Conservation (phyloP, 2,113 vertebrate species). For the Hiodon tergisus region DNA sequence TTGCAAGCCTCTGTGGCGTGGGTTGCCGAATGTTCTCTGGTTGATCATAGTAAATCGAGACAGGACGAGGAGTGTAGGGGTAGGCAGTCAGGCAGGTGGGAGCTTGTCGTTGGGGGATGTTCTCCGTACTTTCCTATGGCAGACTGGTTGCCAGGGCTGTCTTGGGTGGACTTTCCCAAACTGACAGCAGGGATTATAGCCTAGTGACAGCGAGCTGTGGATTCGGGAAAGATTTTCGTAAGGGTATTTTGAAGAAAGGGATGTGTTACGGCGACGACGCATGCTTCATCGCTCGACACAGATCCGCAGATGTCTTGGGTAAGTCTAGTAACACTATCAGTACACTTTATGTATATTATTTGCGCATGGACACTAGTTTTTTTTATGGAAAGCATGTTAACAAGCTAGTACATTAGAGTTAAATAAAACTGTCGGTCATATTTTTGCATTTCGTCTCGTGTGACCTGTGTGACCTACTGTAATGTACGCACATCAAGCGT, state of each 20-base stretch:
- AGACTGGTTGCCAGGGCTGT: slow-evolving; percentile 94
- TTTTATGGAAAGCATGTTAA: no score
- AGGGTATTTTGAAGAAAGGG: slow-evolving; percentile 96
- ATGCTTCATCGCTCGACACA: slow-evolving; percentile 88
- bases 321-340: slow-evolving; percentile 39
- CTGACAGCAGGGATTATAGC: slow-evolving; percentile 89
- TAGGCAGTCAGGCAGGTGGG: slow-evolving; percentile 20
- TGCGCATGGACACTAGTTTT: no score
- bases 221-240: slow-evolving; percentile 98
- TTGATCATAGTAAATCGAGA: slow-evolving; percentile 13
- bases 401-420: no score
- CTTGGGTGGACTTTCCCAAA: slow-evolving; percentile 92
- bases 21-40: slow-evolving; percentile 24
- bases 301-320: slow-evolving; percentile 89
- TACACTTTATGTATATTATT: background rate
- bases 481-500: no score
- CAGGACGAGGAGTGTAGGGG: slow-evolving; percentile 23
- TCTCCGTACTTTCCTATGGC: slow-evolving; percentile 95
- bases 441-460: no score
- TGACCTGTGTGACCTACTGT: no score
- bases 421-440: no score
- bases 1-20: background rate
- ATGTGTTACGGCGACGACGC: slow-evolving; percentile 98
- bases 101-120: slow-evolving; percentile 64
- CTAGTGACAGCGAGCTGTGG: slow-evolving; percentile 92